Evolutionary conservation across 1,140 invertebrate genomes (phyloP).

Genomic region (Campoletis sonorensis): DNA sequence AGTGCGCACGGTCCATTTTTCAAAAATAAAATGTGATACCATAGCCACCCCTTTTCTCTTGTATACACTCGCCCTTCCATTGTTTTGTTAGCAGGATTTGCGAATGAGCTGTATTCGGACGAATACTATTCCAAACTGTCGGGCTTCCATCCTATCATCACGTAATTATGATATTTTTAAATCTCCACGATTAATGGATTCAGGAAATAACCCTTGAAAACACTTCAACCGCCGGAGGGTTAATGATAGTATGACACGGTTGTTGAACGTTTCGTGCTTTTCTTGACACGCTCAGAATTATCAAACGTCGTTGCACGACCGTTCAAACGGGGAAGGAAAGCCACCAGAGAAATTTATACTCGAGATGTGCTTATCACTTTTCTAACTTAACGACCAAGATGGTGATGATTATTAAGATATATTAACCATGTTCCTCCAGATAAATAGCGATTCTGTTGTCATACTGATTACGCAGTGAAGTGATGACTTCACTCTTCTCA

Average conservation of each 20-base stretch:
- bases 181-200: neutral
- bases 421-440: neutral
- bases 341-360: slow-evolving; percentile 8
- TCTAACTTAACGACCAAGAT: slow-evolving; percentile 47
- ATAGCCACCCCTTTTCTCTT: slow-evolving; percentile 43
- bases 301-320: neutral
- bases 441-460: neutral
- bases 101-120: neutral
- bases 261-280: neutral
- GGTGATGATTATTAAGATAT: slow-evolving; percentile 34
- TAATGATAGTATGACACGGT: neutral
- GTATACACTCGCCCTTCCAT: slow-evolving; percentile 59
- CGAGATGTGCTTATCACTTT: slow-evolving; percentile 40
- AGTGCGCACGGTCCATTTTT: slow-evolving; percentile 75
- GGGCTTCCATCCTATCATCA: neutral
- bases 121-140: neutral
- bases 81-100: slow-evolving; percentile 65
- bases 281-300: neutral
- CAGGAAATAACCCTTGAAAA: slow-evolving; percentile 8
- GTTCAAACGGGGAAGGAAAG: slow-evolving; percentile 9
- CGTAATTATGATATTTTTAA: neutral
- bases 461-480: slow-evolving; percentile 54
- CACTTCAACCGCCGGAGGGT: neutral
- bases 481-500: slow-evolving; percentile 62
- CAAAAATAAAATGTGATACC: slow-evolving; percentile 72